Conservation (phyloP, 2,113 vertebrate genomes). For the Microtus montanus region DNA sequence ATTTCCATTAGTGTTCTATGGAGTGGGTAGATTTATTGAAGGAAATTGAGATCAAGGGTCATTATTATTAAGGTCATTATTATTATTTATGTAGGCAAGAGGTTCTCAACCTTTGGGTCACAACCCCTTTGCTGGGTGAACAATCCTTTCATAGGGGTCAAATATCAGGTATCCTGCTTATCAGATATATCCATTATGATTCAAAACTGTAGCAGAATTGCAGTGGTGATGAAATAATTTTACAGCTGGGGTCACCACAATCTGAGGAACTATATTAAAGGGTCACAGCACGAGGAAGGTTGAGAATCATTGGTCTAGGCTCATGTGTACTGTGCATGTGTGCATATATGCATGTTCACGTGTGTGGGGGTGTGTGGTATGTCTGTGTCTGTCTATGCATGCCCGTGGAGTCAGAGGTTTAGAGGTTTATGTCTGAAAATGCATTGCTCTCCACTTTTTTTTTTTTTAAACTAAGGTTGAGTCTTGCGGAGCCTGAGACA, state of each 20-base stretch:
- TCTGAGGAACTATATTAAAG: not conserved
- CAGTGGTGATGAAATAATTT: not conserved
- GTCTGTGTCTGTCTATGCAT: not conserved
- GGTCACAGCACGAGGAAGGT: not conserved
- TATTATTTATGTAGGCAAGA: not conserved
- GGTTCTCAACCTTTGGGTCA: not conserved
- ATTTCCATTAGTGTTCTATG: not conserved
- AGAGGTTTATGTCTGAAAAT: not conserved
- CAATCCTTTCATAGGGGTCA: not conserved
- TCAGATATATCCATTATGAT: not conserved
- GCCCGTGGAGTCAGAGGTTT: not conserved
- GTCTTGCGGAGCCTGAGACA: not conserved
- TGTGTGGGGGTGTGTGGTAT: not conserved
- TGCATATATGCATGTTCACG: not conserved
- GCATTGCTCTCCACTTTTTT: not conserved
- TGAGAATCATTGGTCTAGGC: not conserved
- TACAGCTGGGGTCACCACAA: not conserved
- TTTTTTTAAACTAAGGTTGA: not conserved
- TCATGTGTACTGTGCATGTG: not conserved
- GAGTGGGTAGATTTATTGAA: not conserved
- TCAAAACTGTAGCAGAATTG: not conserved
- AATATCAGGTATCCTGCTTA: not conserved
- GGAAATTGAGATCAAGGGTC: not conserved
- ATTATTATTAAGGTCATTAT: not conserved
- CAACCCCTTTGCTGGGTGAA: not conserved